These are phyloP conservation scores for Pantala flavescens DNA, from an alignment of 1,140 invertebrate species.

Conservation along the genomic window DNA sequence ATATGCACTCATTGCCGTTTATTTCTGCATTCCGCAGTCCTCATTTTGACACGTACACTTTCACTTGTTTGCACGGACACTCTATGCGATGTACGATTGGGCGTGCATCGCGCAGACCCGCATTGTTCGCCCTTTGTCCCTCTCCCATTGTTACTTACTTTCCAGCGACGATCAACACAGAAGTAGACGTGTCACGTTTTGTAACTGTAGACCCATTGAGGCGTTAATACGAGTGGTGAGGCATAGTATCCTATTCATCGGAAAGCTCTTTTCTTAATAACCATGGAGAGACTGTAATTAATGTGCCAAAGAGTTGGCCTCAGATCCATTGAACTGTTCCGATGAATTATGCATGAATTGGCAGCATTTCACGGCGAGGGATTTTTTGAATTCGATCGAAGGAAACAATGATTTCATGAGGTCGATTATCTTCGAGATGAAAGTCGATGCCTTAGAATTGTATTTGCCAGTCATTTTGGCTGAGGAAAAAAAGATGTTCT, in stretches of 20 bases:
- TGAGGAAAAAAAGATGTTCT: no score
- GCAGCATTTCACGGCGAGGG: neutral
- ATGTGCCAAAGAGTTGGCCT: neutral
- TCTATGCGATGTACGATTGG: neutral
- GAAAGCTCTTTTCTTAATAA: constrained; percentile 1
- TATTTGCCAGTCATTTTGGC: no score
- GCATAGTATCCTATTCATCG: neutral
- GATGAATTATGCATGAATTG: constrained; percentile 2
- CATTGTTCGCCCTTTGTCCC: neutral
- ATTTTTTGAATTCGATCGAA: neutral
- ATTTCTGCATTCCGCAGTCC: no score
- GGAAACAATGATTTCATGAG: no score
- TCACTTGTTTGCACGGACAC: neutral
- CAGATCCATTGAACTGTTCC: neutral
- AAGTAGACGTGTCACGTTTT: neutral
- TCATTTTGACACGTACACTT: neutral
- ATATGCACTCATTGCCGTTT: no score
- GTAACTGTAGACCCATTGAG: neutral
- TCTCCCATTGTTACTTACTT: neutral
- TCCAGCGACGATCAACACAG: neutral
- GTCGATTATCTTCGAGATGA: no score
- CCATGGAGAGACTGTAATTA: neutral
- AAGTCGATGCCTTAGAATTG: no score
- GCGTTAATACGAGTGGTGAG: neutral
- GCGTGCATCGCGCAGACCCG: neutral